Percentiles rank a stretch among this genome's conserved stretches.
Conservation (phyloP, 2,113 vertebrate genomes). For the Chelonoidis abingdonii region DNA sequence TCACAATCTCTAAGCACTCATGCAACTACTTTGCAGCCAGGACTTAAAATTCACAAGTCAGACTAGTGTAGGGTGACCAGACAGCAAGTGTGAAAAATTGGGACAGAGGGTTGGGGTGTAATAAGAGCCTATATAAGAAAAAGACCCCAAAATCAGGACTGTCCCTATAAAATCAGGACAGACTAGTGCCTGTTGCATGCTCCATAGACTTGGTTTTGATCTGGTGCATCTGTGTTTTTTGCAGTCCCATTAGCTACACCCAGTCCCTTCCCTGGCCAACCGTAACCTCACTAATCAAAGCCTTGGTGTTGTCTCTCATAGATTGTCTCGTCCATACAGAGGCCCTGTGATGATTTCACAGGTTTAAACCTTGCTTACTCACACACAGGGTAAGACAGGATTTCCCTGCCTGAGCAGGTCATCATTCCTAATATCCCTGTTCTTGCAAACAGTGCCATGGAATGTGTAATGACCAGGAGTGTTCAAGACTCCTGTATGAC, state of each 20-base stretch:
- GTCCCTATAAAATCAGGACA: no score
- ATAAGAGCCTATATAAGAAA: no score
- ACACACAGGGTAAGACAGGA: no score
- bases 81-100: no score
- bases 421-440: not conserved
- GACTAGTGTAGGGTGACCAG: not conserved
- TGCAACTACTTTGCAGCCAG: not conserved
- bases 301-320: not conserved
- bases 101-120: no score
- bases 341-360: no score
- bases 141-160: no score
- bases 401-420: no score
- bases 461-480: not conserved
- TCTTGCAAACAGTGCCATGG: not conserved
- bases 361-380: no score
- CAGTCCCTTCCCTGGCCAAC: not conserved
- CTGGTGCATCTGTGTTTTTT: not conserved
- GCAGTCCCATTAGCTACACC: not conserved
- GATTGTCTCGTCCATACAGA: no score
- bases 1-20: not conserved
- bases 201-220: not conserved
- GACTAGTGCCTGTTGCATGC: not conserved
- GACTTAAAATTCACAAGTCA: not conserved
- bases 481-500: constrained; percentile 10
- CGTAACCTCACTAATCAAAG: not conserved